phyloP scores from a whole-genome alignment of 2,113 vertebrate genomes.

The Aegotheles bennettii region DNA sequence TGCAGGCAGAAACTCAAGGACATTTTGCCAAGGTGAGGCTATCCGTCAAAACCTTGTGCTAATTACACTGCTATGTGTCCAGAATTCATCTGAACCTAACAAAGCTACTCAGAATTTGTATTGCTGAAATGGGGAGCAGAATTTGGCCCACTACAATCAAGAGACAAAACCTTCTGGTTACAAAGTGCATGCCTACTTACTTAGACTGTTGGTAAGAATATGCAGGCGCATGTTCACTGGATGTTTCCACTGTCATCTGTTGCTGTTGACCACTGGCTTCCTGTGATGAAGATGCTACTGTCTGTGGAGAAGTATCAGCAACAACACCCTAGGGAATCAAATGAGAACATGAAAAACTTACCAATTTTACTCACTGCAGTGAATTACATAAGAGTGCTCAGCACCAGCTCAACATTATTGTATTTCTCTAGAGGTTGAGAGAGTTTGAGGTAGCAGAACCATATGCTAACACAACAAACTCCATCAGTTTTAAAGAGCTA shows the following conservation, averaged over 20 bases:
- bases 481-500: neutral
- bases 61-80: neutral
- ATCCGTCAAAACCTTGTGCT: neutral
- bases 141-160: neutral
- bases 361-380: neutral
- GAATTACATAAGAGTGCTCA: neutral
- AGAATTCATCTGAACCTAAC: neutral
- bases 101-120: neutral
- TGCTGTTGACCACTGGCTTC: constrained; percentile 92
- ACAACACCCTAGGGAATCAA: constrained; percentile 87
- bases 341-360: constrained; percentile 51
- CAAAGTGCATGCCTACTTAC: constrained; percentile 71
- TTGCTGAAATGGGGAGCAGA: neutral
- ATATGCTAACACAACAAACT: neutral
- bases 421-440: neutral
- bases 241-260: constrained; percentile 92
- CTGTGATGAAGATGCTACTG: constrained; percentile 92
- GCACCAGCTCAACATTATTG: neutral
- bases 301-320: constrained; percentile 92
- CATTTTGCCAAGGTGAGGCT: neutral
- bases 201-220: constrained; percentile 97
- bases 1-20: neutral
- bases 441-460: neutral
- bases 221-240: constrained; percentile 86
- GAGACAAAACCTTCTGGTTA: neutral